A percentile compares a stretch with the other conserved stretches of the same genome.
These are phyloP conservation scores for Leptestheria dahalacensis DNA, from an alignment of 1,140 invertebrate genomes.

Conservation along the genomic window DNA sequence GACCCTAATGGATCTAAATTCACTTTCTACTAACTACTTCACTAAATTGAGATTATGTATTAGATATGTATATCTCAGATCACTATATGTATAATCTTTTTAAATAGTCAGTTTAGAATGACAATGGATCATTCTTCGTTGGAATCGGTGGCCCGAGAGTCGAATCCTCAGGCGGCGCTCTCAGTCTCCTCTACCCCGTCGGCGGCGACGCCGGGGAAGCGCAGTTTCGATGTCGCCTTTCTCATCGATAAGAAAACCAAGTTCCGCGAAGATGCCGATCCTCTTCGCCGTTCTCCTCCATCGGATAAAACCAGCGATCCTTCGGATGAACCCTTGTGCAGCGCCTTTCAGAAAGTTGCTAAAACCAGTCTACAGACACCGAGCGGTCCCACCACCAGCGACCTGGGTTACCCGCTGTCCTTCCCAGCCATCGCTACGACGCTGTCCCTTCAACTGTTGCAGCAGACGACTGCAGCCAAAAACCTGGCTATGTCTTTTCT, in stretches of 20 bases:
- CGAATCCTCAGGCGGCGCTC: too few relatives aligned
- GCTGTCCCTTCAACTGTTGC: conserved; percentile 12
- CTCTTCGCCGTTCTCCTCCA: background rate
- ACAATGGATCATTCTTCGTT: background rate
- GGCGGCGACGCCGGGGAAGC: conserved; percentile 31
- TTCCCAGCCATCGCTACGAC: conserved; percentile 10
- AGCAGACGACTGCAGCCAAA: conserved; percentile 9
- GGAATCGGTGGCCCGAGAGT: background rate
- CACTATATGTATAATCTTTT: background rate
- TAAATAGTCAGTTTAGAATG: background rate
- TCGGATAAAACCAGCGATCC: background rate
- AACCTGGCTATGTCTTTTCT: conserved; percentile 13
- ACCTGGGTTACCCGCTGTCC: conserved; percentile 5
- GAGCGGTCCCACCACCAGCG: background rate
- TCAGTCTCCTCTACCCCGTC: background rate
- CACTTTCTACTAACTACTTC: too few relatives aligned
- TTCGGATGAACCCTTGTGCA: conserved; percentile 14
- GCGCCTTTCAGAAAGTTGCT: conserved; percentile 30
- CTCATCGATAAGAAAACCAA: conserved; percentile 71
- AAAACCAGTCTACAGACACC: conserved; percentile 20
- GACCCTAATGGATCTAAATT: too few relatives aligned
- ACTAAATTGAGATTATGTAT: too few relatives aligned
- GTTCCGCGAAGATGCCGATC: conserved; percentile 39
- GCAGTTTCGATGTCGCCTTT: conserved; percentile 75
- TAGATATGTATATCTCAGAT: background rate